These are phyloP conservation scores for Dilophus febrilis DNA, from an alignment of 2,888 invertebrate species.

Conservation along the genomic window DNA sequence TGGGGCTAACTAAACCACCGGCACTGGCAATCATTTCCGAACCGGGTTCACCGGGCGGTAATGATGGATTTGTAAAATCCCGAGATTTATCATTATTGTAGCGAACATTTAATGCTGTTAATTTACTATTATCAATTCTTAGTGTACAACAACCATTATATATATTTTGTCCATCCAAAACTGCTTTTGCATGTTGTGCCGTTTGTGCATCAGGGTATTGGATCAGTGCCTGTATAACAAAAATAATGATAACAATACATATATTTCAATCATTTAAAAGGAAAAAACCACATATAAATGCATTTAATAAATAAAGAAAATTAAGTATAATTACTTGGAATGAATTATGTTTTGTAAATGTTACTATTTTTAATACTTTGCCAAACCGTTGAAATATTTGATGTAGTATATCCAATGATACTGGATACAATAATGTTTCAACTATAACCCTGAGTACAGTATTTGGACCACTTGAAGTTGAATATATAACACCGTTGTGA, in stretches of 20 bases:
- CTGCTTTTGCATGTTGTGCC: constrained; percentile 92
- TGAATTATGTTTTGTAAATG: constrained; percentile 98
- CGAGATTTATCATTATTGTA: constrained; percentile 99
- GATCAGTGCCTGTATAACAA: constrained; percentile 95
- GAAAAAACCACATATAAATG: not conserved
- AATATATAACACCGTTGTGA: constrained; percentile 36
- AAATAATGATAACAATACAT: too few species aligned
- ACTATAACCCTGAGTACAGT: constrained; percentile 95
- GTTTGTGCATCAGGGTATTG: constrained; percentile 95
- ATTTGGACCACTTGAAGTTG: constrained; percentile 62
- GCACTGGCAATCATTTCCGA: constrained; percentile 39
- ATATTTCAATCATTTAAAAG: not conserved
- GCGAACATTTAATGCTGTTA: constrained; percentile 94
- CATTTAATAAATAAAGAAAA: too few species aligned
- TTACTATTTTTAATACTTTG: constrained; percentile 97
- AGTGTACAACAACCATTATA: constrained; percentile 99
- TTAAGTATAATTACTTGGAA: constrained; percentile 25
- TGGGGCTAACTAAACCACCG: constrained; percentile 35
- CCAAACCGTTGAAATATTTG: constrained; percentile 98
- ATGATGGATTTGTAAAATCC: constrained; percentile 96
- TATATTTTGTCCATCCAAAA: constrained; percentile 95
- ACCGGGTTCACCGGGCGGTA: constrained; percentile 81
- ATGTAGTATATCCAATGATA: constrained; percentile 91
- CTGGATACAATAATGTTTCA: constrained; percentile 97
- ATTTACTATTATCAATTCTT: constrained; percentile 97